Evolutionary conservation across 2,113 vertebrate genomes (phyloP).

Genomic region (Argyrosomus japonicus): DNA sequence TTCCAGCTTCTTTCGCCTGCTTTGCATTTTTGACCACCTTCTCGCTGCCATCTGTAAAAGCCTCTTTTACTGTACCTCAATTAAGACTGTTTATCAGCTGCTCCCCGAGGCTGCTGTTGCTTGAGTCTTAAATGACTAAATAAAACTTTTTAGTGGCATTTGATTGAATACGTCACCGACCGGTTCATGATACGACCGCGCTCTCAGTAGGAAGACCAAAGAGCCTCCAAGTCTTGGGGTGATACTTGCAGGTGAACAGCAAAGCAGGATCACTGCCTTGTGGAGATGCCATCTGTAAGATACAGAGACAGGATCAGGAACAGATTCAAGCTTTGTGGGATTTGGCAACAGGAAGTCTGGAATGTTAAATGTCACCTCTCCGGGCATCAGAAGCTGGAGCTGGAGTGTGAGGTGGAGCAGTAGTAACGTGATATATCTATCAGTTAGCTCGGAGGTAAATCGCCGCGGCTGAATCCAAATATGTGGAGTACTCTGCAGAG

Average conservation of each 20-base stretch:
- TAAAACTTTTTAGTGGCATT: neutral
- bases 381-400: slow-evolving; percentile 13
- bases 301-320: slow-evolving; percentile 13
- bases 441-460: neutral
- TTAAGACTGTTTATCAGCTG: neutral
- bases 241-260: slow-evolving; percentile 15
- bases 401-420: slow-evolving; percentile 2
- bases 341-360: slow-evolving; percentile 19
- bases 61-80: neutral
- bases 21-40: neutral
- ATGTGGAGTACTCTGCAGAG: neutral
- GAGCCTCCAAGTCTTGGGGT: neutral
- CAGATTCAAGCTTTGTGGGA: slow-evolving; percentile 39
- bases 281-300: slow-evolving; percentile 38
- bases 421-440: no score
- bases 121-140: neutral
- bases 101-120: neutral
- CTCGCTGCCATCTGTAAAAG: neutral
- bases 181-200: neutral
- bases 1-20: neutral
- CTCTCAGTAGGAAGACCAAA: neutral
- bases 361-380: slow-evolving; percentile 32
- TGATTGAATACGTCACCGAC: slow-evolving; percentile 1
- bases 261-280: slow-evolving; percentile 20
- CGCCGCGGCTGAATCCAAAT: neutral